phyloP scores from a whole-genome alignment of 37 sponge, comb jelly and placozoan species.

The Chondrosia reniformis region DNA sequence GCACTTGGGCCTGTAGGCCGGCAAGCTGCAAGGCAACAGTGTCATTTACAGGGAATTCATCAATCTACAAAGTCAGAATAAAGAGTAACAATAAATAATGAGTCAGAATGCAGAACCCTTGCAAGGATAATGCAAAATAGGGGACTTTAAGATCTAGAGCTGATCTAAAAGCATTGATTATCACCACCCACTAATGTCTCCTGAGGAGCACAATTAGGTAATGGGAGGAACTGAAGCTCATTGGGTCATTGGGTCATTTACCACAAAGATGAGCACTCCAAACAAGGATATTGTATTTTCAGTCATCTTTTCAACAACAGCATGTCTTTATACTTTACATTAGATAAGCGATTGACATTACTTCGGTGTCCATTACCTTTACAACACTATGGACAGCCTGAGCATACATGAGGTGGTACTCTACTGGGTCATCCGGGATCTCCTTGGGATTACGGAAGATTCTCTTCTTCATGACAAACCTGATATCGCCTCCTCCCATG shows the following conservation, averaged over 20 bases:
- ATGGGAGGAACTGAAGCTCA: background rate
- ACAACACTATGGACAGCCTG: conserved; percentile 92
- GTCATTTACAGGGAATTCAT: conserved; percentile 92
- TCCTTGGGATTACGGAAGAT: conserved; percentile 89
- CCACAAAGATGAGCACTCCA: too few species aligned
- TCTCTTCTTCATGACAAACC: conserved; percentile 90
- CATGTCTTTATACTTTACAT: too few species aligned
- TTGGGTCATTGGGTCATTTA: background rate
- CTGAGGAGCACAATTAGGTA: too few species aligned
- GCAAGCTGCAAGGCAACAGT: conserved; percentile 88
- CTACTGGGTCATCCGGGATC: conserved; percentile 95
- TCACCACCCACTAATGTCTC: too few species aligned
- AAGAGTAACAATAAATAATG: too few species aligned
- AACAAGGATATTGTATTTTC: too few species aligned
- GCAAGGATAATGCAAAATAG: too few species aligned
- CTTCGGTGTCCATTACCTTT: conserved; percentile 76
- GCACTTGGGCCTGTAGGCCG: conserved; percentile 85
- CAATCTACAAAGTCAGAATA: conserved; percentile 41
- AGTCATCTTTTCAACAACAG: too few species aligned
- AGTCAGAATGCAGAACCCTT: too few species aligned
- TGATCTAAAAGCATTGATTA: too few species aligned
- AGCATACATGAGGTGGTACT: conserved; percentile 95
- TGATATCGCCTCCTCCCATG: conserved; percentile 88
- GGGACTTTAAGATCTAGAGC: too few species aligned
- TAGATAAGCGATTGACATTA: too few species aligned